These are phyloP conservation scores for Neopelma chrysocephalum DNA, from an alignment of 2,797 vertebrate species.

Conservation along the genomic window DNA sequence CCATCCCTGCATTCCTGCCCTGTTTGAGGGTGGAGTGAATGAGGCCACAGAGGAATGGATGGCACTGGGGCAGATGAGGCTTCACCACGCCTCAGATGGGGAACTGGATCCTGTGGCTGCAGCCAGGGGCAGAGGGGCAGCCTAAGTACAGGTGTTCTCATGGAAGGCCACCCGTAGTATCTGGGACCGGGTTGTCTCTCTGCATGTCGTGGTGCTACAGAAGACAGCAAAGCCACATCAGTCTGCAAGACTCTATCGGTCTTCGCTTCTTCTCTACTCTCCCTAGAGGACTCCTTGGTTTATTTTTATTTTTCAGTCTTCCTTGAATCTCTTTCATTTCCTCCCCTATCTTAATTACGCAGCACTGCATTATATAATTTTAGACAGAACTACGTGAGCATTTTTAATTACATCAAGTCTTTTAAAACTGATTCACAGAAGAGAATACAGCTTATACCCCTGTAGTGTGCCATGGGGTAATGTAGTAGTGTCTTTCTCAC, in stretches of 20 bases:
- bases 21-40: accelerated
- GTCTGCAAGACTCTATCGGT: background rate
- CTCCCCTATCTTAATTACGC: background rate
- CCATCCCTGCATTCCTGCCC: background rate
- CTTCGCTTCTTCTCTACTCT: background rate
- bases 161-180: accelerated
- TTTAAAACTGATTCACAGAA: background rate
- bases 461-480: background rate
- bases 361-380: background rate
- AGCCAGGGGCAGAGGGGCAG: background rate
- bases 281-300: background rate
- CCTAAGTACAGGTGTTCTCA: background rate
- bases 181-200: background rate
- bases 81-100: background rate
- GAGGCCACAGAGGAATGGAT: background rate
- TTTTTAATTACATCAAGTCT: background rate
- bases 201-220: accelerated
- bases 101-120: background rate
- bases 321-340: conserved; percentile 49
- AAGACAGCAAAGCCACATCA: background rate
- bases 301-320: conserved; percentile 46
- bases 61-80: background rate
- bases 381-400: background rate
- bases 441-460: background rate
- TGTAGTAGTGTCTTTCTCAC: background rate